These are phyloP conservation scores for Leptodirus hochenwartii DNA, from an alignment of 2,888 invertebrate species.

Conservation along the genomic window DNA sequence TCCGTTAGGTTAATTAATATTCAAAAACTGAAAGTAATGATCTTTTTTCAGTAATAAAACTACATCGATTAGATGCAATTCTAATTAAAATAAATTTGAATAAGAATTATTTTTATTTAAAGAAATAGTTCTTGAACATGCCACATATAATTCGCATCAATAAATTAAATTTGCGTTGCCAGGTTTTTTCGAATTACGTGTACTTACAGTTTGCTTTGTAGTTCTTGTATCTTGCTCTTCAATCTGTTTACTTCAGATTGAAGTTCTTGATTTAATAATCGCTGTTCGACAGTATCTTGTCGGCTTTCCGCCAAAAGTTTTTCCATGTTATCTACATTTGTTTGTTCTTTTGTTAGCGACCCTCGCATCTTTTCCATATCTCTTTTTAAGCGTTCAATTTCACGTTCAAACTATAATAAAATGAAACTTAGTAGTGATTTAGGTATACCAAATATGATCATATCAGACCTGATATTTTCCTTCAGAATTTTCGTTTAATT, in stretches of 20 bases:
- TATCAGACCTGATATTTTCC: constrained; percentile 24
- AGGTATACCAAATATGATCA: too few species aligned
- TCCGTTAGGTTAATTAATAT: too few species aligned
- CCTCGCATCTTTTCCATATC: constrained; percentile 29
- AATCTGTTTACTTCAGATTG: constrained; percentile 39
- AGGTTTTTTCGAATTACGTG: too few species aligned
- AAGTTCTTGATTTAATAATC: constrained; percentile 43
- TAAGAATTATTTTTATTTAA: too few species aligned
- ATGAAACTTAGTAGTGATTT: neutral
- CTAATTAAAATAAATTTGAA: too few species aligned
- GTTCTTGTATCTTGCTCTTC: constrained; percentile 32
- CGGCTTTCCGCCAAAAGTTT: constrained; percentile 34
- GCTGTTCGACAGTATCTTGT: constrained; percentile 41
- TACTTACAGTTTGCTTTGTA: constrained; percentile 34
- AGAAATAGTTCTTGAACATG: too few species aligned
- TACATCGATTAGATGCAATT: too few species aligned
- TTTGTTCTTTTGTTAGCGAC: constrained; percentile 28
- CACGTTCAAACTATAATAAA: constrained; percentile 24
- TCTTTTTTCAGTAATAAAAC: too few species aligned
- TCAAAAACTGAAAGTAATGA: too few species aligned
- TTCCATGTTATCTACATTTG: constrained; percentile 34
- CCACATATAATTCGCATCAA: too few species aligned
- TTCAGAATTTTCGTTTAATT: constrained; percentile 31
- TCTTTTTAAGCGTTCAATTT: too few species aligned
- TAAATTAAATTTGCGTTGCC: too few species aligned